These are phyloP conservation scores for Magallana nippona DNA, from an alignment of 2,888 invertebrate genomes.

Conservation along the genomic window DNA sequence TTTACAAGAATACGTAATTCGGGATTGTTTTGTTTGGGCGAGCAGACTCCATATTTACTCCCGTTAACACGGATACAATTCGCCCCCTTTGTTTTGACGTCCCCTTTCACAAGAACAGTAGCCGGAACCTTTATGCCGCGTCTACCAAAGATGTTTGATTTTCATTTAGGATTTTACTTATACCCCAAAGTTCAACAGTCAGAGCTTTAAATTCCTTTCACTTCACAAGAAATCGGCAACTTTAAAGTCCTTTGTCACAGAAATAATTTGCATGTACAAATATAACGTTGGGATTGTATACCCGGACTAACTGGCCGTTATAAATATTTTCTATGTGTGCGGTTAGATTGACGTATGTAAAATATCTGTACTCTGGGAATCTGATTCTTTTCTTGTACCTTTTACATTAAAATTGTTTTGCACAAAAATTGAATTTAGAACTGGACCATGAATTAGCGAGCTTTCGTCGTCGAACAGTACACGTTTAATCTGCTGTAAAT, in stretches of 20 bases:
- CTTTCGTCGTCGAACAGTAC: no score
- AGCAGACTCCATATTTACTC: slow-evolving; percentile 6
- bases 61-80: not conserved
- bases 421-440: no score
- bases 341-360: not conserved
- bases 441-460: no score
- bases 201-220: slow-evolving; percentile 16
- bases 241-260: slow-evolving; percentile 11
- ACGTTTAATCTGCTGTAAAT: no score
- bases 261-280: slow-evolving; percentile 27
- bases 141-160: slow-evolving; percentile 4
- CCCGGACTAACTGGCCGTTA: not conserved
- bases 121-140: not conserved
- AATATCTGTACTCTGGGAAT: not conserved
- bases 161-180: not conserved
- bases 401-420: no score
- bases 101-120: not conserved
- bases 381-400: not conserved
- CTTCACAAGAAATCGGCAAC: slow-evolving; percentile 21
- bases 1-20: not conserved
- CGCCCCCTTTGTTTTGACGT: not conserved
- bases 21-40: slow-evolving; percentile 9
- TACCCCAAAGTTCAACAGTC: slow-evolving; percentile 11
- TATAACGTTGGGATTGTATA: not conserved
- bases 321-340: not conserved